phyloP scores from a whole-genome alignment of 2,888 invertebrate species.

The Sarcophaga subvicina region DNA sequence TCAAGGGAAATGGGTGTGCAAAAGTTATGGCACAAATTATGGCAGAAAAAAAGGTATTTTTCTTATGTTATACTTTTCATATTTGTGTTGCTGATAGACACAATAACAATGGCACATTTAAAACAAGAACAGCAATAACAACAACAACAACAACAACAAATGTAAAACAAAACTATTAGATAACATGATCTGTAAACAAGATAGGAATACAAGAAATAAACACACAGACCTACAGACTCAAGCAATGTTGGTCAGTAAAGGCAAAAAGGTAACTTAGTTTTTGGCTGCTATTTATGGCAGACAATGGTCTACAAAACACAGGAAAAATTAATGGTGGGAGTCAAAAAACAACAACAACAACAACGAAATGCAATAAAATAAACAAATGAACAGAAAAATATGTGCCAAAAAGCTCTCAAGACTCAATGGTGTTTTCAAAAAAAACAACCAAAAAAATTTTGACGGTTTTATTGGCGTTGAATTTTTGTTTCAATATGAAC shows the following conservation, averaged over 20 bases:
- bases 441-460: too few relatives aligned
- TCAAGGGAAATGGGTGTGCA: conserved; percentile 62
- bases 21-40: conserved; percentile 55
- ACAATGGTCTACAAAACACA: conserved; percentile 38
- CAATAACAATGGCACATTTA: conserved; percentile 53
- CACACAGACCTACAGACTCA: not conserved
- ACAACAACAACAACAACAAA: not conserved
- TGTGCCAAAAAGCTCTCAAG: conserved; percentile 2
- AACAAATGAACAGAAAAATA: conserved; percentile 50
- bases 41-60: conserved; percentile 8
- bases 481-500: conserved; percentile 45
- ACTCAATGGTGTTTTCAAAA: not conserved
- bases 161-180: not conserved
- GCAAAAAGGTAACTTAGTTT: conserved; percentile 25
- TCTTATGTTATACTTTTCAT: conserved; percentile 1
- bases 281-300: not conserved
- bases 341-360: conserved; percentile 19
- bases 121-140: conserved; percentile 31
- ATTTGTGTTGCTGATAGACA: conserved; percentile 12
- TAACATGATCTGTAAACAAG: conserved; percentile 46
- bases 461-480: conserved; percentile 5
- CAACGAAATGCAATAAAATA: not conserved
- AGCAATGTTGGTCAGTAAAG: conserved; percentile 57
- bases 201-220: not conserved
- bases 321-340: conserved; percentile 67